A percentile compares a stretch with the other conserved stretches of the same genome.
These are phyloP conservation scores for Cossypha caffra DNA, from an alignment of 2,797 vertebrate genomes.

Conservation along the genomic window DNA sequence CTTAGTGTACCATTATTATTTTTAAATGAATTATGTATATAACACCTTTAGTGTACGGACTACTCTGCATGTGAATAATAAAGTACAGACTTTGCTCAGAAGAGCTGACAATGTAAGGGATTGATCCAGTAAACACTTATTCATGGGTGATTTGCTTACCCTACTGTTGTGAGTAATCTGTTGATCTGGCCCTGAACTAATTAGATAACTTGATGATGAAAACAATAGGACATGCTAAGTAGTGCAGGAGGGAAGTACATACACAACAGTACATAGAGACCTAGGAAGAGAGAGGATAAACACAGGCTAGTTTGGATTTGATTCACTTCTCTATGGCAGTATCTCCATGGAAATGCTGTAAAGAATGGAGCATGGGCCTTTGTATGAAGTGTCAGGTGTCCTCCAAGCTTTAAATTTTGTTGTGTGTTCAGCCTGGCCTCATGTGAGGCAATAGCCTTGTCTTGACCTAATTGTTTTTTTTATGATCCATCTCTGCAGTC, in stretches of 20 bases:
- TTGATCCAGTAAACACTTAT: conserved; percentile 47
- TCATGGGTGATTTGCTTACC: conserved; percentile 20
- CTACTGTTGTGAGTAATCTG: conserved; percentile 9
- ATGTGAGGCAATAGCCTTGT: background rate
- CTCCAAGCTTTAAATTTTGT: background rate
- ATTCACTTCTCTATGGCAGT: background rate
- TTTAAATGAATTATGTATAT: conserved; percentile 56
- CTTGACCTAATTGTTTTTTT: background rate
- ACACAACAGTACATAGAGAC: background rate
- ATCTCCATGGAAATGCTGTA: background rate
- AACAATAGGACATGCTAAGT: background rate
- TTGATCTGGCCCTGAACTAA: conserved; percentile 14
- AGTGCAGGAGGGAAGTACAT: background rate
- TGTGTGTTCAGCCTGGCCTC: background rate
- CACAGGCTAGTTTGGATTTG: background rate
- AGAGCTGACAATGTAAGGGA: conserved; percentile 28
- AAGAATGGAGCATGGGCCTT: background rate
- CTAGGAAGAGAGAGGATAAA: conserved; percentile 14
- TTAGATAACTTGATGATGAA: conserved; percentile 13
- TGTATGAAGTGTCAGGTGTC: background rate
- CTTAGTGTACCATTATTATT: conserved; percentile 33
- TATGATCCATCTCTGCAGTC: background rate
- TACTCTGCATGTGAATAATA: conserved; percentile 41
- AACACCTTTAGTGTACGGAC: background rate
- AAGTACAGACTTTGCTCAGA: conserved; percentile 1